phyloP scores from a whole-genome alignment of 2,113 vertebrate species.

The Rhagologus leucostigma region DNA sequence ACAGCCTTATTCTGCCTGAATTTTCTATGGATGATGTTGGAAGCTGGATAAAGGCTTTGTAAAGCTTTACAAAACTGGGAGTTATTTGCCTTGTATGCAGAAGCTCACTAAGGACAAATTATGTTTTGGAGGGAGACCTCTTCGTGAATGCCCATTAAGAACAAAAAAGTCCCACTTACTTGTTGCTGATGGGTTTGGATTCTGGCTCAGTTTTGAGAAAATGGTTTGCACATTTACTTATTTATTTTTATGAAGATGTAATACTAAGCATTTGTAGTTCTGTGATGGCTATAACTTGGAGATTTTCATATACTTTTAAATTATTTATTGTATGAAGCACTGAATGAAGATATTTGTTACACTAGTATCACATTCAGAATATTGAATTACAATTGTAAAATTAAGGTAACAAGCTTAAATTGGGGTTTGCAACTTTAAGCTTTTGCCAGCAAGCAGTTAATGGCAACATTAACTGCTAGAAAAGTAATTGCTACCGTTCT shows the following conservation, averaged over 20 bases:
- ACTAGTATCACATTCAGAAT: neutral
- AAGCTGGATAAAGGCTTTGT: neutral
- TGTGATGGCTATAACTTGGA: neutral
- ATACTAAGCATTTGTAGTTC: neutral
- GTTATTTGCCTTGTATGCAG: neutral
- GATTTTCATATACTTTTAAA: neutral
- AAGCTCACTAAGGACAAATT: neutral
- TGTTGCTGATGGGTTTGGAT: neutral
- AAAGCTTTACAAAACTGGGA: neutral
- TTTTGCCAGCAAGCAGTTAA: slow-evolving; percentile 42
- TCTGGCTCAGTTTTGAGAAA: neutral
- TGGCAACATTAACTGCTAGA: slow-evolving; percentile 21
- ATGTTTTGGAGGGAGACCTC: neutral
- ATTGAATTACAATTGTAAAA: slow-evolving; percentile 29
- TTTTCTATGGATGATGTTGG: neutral
- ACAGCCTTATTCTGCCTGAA: neutral
- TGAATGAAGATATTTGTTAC: neutral
- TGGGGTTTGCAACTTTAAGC: slow-evolving; percentile 8
- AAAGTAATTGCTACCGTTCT: slow-evolving; percentile 54
- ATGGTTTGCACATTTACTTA: neutral
- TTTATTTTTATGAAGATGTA: neutral
- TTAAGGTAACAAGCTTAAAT: slow-evolving; percentile 16
- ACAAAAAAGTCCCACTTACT: neutral
- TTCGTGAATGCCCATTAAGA: neutral
- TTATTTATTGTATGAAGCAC: neutral